phyloP scores from a whole-genome alignment of 2,797 vertebrate species.

The Paedocypris micromegethes region DNA sequence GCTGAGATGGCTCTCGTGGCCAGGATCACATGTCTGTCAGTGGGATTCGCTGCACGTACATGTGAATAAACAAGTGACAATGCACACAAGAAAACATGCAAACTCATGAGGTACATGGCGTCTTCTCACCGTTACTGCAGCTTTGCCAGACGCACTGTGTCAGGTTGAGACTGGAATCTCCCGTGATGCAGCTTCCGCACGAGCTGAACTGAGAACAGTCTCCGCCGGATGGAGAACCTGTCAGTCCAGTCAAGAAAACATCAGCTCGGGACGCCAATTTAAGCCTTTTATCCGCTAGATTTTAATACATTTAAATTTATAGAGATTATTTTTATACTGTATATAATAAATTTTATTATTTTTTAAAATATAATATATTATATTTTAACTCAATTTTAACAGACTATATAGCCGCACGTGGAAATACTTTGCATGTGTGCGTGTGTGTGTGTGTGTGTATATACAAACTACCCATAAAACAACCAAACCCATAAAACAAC shows the following conservation, averaged over 20 bases:
- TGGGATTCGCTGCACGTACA: constrained; percentile 18
- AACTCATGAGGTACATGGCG: constrained; percentile 14
- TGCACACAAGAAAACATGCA: constrained; percentile 12
- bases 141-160: constrained; percentile 71
- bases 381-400: no score
- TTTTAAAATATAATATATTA: no score
- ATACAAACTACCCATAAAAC: no score
- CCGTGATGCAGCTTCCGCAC: constrained; percentile 66
- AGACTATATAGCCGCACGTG: no score
- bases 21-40: constrained; percentile 67
- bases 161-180: constrained; percentile 66
- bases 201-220: constrained; percentile 66
- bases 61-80: constrained; percentile 22
- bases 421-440: no score
- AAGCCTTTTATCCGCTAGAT: no score
- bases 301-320: no score
- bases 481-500: no score
- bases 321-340: no score
- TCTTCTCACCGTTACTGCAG: constrained; percentile 64
- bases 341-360: no score
- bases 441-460: no score
- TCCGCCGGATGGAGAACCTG: constrained; percentile 42
- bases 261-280: no score
- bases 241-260: constrained; percentile 40
- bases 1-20: constrained; percentile 48